Percentiles rank a stretch among this genome's conserved stretches.
phyloP scores from a whole-genome alignment of 2,113 vertebrate species.

The Nestor notabilis region DNA sequence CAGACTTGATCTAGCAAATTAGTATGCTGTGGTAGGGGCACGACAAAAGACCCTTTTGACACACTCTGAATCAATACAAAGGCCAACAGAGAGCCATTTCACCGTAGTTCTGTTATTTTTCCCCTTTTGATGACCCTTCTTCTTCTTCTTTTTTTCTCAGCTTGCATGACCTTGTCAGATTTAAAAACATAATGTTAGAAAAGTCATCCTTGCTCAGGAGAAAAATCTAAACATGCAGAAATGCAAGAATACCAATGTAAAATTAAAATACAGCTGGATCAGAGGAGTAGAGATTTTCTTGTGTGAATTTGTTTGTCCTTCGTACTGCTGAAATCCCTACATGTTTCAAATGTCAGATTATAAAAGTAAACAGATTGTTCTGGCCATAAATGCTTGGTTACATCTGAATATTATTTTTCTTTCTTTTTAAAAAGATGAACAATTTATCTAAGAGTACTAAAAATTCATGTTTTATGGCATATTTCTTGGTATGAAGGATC shows the following conservation, averaged over 20 bases:
- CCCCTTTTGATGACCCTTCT: constrained; percentile 83
- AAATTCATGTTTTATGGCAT: neutral
- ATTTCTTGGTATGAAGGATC: neutral
- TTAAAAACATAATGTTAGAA: constrained; percentile 78
- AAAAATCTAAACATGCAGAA: constrained; percentile 35
- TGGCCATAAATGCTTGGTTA: neutral
- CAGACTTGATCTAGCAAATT: constrained; percentile 99
- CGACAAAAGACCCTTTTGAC: constrained; percentile 97
- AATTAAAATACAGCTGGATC: constrained; percentile 48
- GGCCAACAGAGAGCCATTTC: constrained; percentile 89
- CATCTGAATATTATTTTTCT: neutral
- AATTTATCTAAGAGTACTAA: neutral
- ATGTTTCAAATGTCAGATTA: neutral
- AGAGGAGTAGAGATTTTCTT: constrained; percentile 2
- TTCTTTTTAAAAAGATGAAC: neutral
- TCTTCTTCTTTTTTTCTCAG: constrained; percentile 65
- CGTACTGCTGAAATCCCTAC: constrained; percentile 9
- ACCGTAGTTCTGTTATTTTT: constrained; percentile 81
- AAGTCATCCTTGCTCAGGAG: constrained; percentile 65
- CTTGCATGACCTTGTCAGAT: constrained; percentile 82
- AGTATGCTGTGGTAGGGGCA: constrained; percentile 97
- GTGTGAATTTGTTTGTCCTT: constrained; percentile 25
- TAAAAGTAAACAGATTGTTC: neutral
- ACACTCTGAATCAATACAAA: constrained; percentile 94
- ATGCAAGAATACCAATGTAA: constrained; percentile 20